A percentile compares a stretch with the other conserved stretches of the same genome.
These are phyloP conservation scores for Himalopsyche kuldschensis DNA, from an alignment of 2,888 invertebrate species.

Conservation along the genomic window DNA sequence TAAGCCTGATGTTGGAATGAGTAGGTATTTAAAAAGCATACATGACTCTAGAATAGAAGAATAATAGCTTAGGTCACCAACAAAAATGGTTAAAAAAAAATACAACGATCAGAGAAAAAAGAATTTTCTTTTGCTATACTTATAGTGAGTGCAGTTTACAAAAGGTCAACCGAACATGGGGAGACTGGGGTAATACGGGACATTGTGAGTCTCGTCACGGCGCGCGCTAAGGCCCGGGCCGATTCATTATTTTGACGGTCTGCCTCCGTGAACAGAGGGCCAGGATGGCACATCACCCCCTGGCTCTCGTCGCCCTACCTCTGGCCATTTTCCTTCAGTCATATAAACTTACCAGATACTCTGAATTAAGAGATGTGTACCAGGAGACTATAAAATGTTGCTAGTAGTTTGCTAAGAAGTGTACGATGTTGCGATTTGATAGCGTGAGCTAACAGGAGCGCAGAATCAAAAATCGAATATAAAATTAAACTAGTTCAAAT, in stretches of 20 bases:
- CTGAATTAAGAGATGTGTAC: background rate
- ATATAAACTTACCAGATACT: background rate
- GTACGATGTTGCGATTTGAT: background rate
- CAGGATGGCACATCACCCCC: background rate
- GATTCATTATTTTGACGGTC: constrained; percentile 37
- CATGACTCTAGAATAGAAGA: too few species aligned
- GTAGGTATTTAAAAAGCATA: too few species aligned
- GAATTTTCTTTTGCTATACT: background rate
- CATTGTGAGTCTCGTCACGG: constrained; percentile 33
- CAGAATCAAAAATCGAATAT: background rate
- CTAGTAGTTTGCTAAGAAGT: background rate
- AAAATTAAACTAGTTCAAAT: too few species aligned
- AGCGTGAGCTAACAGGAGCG: background rate
- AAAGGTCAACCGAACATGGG: constrained; percentile 10
- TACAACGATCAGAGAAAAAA: background rate
- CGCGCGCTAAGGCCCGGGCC: constrained; percentile 30
- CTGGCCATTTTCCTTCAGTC: background rate
- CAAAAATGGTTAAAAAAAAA: too few species aligned
- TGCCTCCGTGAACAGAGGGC: background rate
- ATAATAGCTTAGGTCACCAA: too few species aligned
- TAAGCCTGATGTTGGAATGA: too few species aligned
- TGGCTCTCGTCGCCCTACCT: background rate
- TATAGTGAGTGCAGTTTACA: constrained; percentile 15
- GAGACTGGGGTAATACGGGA: constrained; percentile 8
- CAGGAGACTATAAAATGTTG: background rate